Evolutionary conservation across 2,797 vertebrate genomes (phyloP), one percentile per base, ranked within the genome.

Genomic region (Megaceryle alcyon): DNA sequence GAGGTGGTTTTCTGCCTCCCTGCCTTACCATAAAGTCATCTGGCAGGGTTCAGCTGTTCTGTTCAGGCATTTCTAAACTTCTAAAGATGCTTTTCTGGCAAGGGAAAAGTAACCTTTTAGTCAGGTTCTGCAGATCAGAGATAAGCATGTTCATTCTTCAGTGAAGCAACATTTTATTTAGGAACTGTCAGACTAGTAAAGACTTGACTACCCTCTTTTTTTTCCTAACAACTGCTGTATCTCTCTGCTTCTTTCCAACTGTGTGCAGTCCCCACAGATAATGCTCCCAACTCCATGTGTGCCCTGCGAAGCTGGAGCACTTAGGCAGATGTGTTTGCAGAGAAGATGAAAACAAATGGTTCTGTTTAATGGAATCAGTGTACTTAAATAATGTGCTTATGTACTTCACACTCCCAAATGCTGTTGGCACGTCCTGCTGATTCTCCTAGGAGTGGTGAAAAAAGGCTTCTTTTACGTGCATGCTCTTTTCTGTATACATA

Each of bases 241-340:
- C 39, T 94, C 59, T 80, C 7, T 57, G 61, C 73, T 85, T 94
- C 60, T 66, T 92, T 94, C 82, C 85, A 91, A 65, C 72, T 9
- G 7, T 5, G 12, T 41, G 41, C 91, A 61, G 10, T 89, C 86
- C 86, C 89, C 19, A 7, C 6, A 22, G 84, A 78, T 83, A 75
- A 57, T 16, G 76, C 95, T 95, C 65, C 91, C 59, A 41, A 41
- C 72, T 77, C 89, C 5, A 1, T 21, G 76, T 66, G 70, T 0
- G 2, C 82, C 77, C 69, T 70, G 70, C 1, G 14, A 73, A 92
- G 88, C 90, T 91, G 78, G 70, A 95, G 80, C 92, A 87, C 86
- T 95, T 89, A 85, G 89, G 76, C 95, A 97, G 96, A 92, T 95
- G 93, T 96, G 90, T 94, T 96, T 95, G 86, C 91, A 92, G 90